A percentile compares a stretch with the other conserved stretches of the same genome.
Evolutionary conservation across 2,113 vertebrate genomes (phyloP).

Genomic region (Falcunculus frontatus): DNA sequence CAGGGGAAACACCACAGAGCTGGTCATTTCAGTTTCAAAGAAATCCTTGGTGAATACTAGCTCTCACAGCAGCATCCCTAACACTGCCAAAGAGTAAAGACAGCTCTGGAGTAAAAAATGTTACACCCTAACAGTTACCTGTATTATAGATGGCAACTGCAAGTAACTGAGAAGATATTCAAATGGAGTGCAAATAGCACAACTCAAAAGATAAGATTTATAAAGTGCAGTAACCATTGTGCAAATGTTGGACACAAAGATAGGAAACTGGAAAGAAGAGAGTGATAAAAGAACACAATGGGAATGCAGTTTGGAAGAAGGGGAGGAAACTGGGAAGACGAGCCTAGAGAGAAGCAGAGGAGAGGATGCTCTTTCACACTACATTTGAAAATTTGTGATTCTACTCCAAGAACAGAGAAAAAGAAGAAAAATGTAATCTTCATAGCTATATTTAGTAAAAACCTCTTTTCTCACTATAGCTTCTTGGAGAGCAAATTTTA

Average conservation of each 20-base stretch:
- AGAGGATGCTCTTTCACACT: not conserved
- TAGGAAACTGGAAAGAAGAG: not conserved
- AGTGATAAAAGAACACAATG: not conserved
- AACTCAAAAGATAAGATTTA: not conserved
- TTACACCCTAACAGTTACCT: not conserved
- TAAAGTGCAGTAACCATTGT: not conserved
- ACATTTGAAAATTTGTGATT: not conserved
- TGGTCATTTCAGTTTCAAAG: not conserved
- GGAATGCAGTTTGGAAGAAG: not conserved
- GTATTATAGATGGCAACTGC: not conserved
- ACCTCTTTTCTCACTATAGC: not conserved
- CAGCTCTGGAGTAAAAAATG: not conserved
- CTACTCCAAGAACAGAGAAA: not conserved
- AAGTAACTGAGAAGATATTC: not conserved
- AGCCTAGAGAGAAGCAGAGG: not conserved
- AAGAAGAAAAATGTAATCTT: not conserved
- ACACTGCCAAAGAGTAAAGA: not conserved
- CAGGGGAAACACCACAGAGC: not conserved
- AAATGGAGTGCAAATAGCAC: not conserved
- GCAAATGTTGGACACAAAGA: not conserved
- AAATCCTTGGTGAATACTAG: not conserved
- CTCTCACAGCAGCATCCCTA: not conserved
- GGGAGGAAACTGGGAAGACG: not conserved
- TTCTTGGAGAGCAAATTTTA: not conserved
- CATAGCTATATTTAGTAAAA: not conserved